Evolutionary conservation across 2,888 invertebrate genomes (phyloP).

Genomic region (Drosophila mettleri): DNA sequence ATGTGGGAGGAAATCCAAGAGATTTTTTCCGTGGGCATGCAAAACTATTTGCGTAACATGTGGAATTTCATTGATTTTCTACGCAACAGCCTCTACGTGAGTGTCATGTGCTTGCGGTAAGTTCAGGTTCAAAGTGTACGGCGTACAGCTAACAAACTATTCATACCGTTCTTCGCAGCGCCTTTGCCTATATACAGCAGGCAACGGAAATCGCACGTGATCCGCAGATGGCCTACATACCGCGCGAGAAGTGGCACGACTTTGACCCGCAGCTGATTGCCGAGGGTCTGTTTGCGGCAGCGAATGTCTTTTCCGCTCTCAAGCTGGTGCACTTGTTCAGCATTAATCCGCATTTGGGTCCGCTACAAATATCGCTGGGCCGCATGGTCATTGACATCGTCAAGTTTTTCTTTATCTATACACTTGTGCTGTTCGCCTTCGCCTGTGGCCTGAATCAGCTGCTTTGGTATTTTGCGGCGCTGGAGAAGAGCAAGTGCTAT

Average conservation of each 20-base stretch:
- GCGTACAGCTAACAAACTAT: constrained; percentile 3
- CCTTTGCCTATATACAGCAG: constrained; percentile 92
- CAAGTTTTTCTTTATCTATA: constrained; percentile 96
- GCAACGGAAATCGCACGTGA: constrained; percentile 88
- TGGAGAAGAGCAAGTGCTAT: constrained; percentile 92
- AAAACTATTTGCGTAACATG: constrained; percentile 94
- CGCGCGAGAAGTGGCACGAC: constrained; percentile 94
- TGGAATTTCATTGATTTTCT: constrained; percentile 99
- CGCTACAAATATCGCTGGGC: constrained; percentile 95
- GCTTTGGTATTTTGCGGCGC: constrained; percentile 96
- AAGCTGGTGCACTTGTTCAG: constrained; percentile 97
- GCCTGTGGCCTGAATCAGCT: constrained; percentile 96
- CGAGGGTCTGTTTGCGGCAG: constrained; percentile 96
- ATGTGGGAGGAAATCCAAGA: constrained; percentile 97
- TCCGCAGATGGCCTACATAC: constrained; percentile 90
- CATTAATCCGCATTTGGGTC: constrained; percentile 96
- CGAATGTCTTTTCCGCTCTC: constrained; percentile 96
- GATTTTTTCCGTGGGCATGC: constrained; percentile 94
- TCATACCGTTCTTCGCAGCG: constrained; percentile 82
- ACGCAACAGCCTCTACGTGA: constrained; percentile 93
- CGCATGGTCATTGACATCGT: constrained; percentile 96
- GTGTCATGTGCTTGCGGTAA: constrained; percentile 88
- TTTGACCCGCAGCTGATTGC: constrained; percentile 97
- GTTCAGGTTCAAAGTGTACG: constrained; percentile 29
- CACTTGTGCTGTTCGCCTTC: constrained; percentile 94